Evolutionary conservation across 2,888 invertebrate species (phyloP).

Genomic region (Hipparchia sbordonii): DNA sequence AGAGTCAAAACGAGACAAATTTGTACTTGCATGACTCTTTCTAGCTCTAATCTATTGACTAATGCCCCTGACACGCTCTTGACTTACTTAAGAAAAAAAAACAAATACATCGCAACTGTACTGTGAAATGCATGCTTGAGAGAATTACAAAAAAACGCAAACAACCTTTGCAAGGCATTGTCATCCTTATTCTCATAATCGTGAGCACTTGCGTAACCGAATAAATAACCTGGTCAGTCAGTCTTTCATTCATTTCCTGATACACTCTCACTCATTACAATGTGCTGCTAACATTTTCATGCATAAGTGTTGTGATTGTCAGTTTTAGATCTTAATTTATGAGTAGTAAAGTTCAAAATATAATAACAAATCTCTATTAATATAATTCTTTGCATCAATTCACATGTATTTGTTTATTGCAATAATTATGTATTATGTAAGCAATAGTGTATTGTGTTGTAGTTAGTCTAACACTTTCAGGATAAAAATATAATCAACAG

Average conservation of each 20-base stretch:
- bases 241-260: conserved; percentile 21
- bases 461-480: not conserved
- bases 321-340: conserved; percentile 7
- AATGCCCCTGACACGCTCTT: conserved; percentile 36
- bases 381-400: not conserved
- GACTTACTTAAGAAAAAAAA: conserved; percentile 30
- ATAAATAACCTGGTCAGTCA: conserved; percentile 1
- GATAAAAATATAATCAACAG: too few relatives aligned
- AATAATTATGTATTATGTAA: not conserved
- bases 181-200: conserved; percentile 6
- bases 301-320: not conserved
- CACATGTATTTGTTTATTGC: not conserved
- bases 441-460: not conserved
- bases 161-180: conserved; percentile 14
- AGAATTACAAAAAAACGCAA: conserved; percentile 5
- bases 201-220: not conserved
- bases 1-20: too few relatives aligned
- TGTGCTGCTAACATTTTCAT: conserved; percentile 12
- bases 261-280: conserved; percentile 30
- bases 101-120: conserved; percentile 8
- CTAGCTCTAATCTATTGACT: not conserved
- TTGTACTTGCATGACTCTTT: too few relatives aligned
- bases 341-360: conserved; percentile 4
- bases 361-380: conserved; percentile 2
- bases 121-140: conserved; percentile 27